Evolutionary conservation across 2,888 invertebrate species (phyloP).

Genomic region (Trichogramma dendrolimi): DNA sequence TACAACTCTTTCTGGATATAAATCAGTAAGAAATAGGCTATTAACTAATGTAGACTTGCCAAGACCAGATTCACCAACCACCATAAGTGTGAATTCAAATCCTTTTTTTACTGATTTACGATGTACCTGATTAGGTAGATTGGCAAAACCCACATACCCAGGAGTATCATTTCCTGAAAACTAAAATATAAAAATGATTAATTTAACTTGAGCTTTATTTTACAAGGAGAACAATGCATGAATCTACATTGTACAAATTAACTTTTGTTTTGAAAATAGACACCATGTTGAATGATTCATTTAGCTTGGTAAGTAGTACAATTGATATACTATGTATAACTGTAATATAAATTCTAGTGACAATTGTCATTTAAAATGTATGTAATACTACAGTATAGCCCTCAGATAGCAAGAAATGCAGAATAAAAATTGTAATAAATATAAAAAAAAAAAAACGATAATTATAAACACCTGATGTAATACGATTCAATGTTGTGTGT

Average conservation of each 20-base stretch:
- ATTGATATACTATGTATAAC: too few relatives aligned
- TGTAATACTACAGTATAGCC: too few relatives aligned
- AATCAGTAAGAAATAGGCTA: slow-evolving; percentile 88
- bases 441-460: too few relatives aligned
- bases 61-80: slow-evolving; percentile 83
- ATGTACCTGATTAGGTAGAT: slow-evolving; percentile 94
- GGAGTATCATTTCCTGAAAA: slow-evolving; percentile 81
- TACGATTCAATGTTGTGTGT: too few relatives aligned
- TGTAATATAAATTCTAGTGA: too few relatives aligned
- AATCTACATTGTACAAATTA: neutral
- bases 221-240: slow-evolving; percentile 11
- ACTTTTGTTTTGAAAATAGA: too few relatives aligned
- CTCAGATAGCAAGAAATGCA: too few relatives aligned
- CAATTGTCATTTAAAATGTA: too few relatives aligned
- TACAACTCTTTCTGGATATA: slow-evolving; percentile 88
- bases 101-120: slow-evolving; percentile 96
- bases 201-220: neutral
- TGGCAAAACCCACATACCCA: slow-evolving; percentile 89
- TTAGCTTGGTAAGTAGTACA: too few relatives aligned
- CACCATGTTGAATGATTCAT: too few relatives aligned
- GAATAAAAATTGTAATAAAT: too few relatives aligned
- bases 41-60: slow-evolving; percentile 96
- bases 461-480: too few relatives aligned
- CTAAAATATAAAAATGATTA: slow-evolving; percentile 53
- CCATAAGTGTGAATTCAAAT: slow-evolving; percentile 96